Percentiles rank a stretch among this genome's conserved stretches.
These are phyloP conservation scores for Aspidoscelis tigris DNA, from an alignment of 2,113 vertebrate species.

Conservation along the genomic window DNA sequence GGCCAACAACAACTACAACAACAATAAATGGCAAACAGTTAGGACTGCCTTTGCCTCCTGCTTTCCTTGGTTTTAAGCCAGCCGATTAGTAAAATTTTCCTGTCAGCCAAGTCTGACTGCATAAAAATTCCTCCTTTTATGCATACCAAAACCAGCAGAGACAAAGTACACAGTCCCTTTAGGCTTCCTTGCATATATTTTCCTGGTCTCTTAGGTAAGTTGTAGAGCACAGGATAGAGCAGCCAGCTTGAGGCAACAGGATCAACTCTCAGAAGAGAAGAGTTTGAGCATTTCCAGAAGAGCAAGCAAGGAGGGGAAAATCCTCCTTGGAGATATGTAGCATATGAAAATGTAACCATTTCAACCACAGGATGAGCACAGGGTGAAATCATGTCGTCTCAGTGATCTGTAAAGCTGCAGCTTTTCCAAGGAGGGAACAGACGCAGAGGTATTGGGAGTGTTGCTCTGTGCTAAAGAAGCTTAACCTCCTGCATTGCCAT, in stretches of 20 bases:
- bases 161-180: background rate
- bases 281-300: constrained; percentile 10
- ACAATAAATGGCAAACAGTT: background rate
- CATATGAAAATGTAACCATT: background rate
- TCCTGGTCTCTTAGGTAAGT: background rate
- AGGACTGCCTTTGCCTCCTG: background rate
- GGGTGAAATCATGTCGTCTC: background rate
- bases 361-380: background rate
- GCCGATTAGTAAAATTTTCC: background rate
- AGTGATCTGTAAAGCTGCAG: background rate
- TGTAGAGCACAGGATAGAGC: background rate
- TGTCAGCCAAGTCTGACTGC: background rate
- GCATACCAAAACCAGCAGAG: background rate
- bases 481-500: background rate
- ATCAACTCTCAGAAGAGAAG: background rate
- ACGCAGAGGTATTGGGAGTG: background rate
- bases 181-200: background rate
- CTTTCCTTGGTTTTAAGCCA: background rate
- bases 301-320: background rate
- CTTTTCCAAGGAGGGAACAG: background rate
- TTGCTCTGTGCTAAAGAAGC: background rate
- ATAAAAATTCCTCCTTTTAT: background rate
- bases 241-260: background rate
- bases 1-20: too few relatives aligned
- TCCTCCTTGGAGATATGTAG: background rate